Evolutionary conservation across 2,113 vertebrate species (phyloP), one percentile per base, ranked within the genome.

Genomic region (Sminthopsis crassicaudata): DNA sequence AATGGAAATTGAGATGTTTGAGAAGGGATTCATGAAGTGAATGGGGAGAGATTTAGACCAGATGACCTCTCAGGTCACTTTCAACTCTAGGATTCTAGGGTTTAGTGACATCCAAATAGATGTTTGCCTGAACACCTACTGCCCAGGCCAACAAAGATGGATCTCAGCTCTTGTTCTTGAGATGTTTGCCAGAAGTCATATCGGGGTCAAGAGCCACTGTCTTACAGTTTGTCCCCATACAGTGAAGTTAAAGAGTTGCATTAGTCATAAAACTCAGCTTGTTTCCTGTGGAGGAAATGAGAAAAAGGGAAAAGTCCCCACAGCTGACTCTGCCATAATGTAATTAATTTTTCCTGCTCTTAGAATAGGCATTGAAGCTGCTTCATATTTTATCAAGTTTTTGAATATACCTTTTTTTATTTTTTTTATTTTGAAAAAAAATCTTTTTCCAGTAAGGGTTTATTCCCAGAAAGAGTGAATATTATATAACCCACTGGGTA

Each of bases 351-450:
- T 97, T 96, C 96, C 95, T 96, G 46, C 96, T 97, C 88, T 97
- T 98, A 89, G 97, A 98, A 95, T 95, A 97, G 54, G 30, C 55
- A 95, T 96, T 92, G 92, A 94, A 55, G 95, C 48, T 97, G 54
- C 97, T 98, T 96, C 96, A 95, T 27, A 97, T 98, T 98, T 97
- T 97, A 96, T 97, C 97, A 97, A 52, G n/a, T 25, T 95, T 98
- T 98, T 98, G 91, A 98, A 94, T 96, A 26, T 96, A 96, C 67
- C 67, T 76, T 76, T 27, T 67, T 67, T 91, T 92, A n/a, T 98
- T 97, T 60, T 30, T 51, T 51, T 51, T 5, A 48, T 51, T 51
- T 51, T 5, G 8, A 48, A 48, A 48, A 48, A 48, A 10, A 96
- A 14, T 92, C 92, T 53, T 97, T 95, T 96, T 93, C 53, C 46